Conservation (phyloP, 1,140 invertebrate species). For the Heterodera carotae region DNA sequence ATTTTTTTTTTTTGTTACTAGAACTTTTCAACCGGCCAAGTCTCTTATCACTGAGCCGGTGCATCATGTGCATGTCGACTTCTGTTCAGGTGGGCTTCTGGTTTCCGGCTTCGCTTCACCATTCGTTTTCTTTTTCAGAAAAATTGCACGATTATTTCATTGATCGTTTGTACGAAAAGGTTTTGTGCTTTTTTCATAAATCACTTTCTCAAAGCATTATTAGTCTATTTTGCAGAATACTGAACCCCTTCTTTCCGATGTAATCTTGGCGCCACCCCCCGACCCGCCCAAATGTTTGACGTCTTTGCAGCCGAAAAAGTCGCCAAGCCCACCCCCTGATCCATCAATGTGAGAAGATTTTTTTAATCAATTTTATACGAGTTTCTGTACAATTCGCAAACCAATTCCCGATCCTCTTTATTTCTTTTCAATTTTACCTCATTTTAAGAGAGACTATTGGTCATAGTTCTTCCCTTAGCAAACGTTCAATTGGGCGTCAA, state of each 20-base stretch:
- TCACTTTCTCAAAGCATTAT: neutral
- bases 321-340: neutral
- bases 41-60: neutral
- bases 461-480: neutral
- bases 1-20: slow-evolving; percentile 18
- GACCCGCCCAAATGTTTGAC: slow-evolving; percentile 32
- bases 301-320: neutral
- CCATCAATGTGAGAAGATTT: neutral
- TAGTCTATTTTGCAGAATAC: neutral
- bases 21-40: slow-evolving; percentile 33
- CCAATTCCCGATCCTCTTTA: too few species aligned
- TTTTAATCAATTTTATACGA: neutral
- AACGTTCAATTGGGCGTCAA: neutral
- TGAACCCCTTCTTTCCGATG: slow-evolving; percentile 3
- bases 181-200: neutral
- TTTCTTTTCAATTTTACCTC: neutral
- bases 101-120: too few species aligned
- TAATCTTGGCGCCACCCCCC: slow-evolving; percentile 33
- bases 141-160: slow-evolving; percentile 37
- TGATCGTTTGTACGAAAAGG: slow-evolving; percentile 29
- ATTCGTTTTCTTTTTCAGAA: slow-evolving; percentile 14
- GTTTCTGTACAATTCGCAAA: too few species aligned
- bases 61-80: slow-evolving; percentile 34
- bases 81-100: too few species aligned
- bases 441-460: neutral